Conservation (phyloP, 2,888 invertebrate species). For the Morpho deidamia region DNA sequence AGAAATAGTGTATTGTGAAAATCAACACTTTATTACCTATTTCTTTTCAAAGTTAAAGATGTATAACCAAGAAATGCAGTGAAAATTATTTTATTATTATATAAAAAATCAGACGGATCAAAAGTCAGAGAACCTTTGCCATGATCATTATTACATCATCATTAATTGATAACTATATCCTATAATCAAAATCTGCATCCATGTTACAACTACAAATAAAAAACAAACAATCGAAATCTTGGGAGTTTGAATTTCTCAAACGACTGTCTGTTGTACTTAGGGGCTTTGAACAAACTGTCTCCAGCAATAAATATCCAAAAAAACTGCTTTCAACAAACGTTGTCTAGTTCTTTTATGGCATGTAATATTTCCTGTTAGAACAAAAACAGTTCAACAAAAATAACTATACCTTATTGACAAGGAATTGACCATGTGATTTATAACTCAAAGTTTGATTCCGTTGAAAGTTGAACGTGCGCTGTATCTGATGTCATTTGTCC, state of each 20-base stretch:
- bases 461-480: no score
- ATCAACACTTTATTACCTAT: no score
- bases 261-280: constrained; percentile 40
- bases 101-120: no score
- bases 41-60: no score
- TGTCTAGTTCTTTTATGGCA: constrained; percentile 48
- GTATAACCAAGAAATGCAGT: no score
- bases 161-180: no score
- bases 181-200: no score
- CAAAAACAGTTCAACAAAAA: constrained; percentile 20
- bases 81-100: no score
- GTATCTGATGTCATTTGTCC: no score
- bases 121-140: no score
- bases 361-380: constrained; percentile 42
- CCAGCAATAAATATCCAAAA: constrained; percentile 43
- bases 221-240: constrained; percentile 26
- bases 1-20: no score
- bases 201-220: not conserved
- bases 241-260: constrained; percentile 34
- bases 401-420: constrained; percentile 24
- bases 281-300: constrained; percentile 45
- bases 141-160: no score
- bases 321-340: constrained; percentile 50
- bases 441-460: not conserved
- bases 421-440: constrained; percentile 10